Evolutionary conservation across 2,113 vertebrate species (phyloP).

Genomic region (Chloebia gouldiae): DNA sequence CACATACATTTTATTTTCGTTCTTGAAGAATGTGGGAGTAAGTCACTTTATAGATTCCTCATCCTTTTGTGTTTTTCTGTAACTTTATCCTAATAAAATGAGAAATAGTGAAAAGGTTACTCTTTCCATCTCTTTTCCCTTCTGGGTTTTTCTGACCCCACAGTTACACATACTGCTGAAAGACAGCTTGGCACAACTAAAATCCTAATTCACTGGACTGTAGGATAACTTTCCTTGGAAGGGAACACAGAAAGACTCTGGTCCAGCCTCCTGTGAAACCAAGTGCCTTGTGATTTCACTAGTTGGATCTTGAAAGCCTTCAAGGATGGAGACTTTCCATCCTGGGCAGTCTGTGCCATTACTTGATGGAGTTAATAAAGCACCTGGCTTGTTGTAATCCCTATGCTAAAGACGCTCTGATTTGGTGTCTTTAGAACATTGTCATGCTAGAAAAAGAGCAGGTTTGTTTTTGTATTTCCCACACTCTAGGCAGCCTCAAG

Average conservation of each 20-base stretch:
- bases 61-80: not conserved
- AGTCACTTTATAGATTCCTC: not conserved
- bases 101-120: not conserved
- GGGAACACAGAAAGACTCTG: not conserved
- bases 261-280: not conserved
- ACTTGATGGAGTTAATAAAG: not conserved
- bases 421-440: not conserved
- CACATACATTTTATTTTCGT: not conserved
- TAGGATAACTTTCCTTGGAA: not conserved
- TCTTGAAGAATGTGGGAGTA: not conserved
- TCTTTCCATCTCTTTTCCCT: not conserved
- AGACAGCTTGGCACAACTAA: not conserved
- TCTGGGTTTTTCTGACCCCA: not conserved
- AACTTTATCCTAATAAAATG: not conserved
- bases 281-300: not conserved
- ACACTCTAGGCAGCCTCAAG: not conserved
- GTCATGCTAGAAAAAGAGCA: not conserved
- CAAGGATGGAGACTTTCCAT: not conserved
- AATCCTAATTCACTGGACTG: not conserved
- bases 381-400: not conserved
- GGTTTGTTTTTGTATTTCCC: not conserved
- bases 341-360: not conserved
- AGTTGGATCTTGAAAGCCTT: not conserved
- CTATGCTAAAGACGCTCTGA: not conserved
- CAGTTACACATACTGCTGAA: not conserved